Evolutionary conservation across 2,113 vertebrate species (phyloP).

Genomic region (Atlantisia rogersi): DNA sequence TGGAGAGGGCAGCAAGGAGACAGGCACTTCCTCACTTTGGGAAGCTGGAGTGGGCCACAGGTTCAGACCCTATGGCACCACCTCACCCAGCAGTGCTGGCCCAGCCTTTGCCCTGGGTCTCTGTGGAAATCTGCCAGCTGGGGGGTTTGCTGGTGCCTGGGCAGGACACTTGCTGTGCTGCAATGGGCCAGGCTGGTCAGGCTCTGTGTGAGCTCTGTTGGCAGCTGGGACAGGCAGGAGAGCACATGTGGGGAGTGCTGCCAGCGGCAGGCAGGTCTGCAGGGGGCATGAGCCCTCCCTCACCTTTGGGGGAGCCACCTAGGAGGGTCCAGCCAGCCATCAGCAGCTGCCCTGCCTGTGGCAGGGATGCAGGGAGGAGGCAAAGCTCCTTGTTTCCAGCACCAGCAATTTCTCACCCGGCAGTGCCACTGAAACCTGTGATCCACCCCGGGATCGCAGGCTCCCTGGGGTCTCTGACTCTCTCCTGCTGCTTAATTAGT

Average conservation of each 20-base stretch:
- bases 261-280: not conserved
- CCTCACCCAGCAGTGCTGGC: not conserved
- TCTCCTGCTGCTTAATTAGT: not conserved
- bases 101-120: not conserved
- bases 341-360: not conserved
- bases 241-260: not conserved
- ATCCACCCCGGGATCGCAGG: not conserved
- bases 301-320: not conserved
- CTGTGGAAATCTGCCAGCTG: not conserved
- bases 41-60: not conserved
- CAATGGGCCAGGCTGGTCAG: not conserved
- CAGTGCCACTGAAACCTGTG: not conserved
- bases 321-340: not conserved
- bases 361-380: not conserved
- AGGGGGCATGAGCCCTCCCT: not conserved
- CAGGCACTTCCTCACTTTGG: too few relatives aligned
- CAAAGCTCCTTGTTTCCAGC: not conserved
- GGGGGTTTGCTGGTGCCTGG: not conserved
- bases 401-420: not conserved
- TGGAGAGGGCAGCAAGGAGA: not conserved
- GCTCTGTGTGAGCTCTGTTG: not conserved
- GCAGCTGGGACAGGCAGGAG: not conserved
- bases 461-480: not conserved
- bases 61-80: not conserved
- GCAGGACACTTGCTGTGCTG: not conserved